Percentiles rank a stretch among this genome's conserved stretches.
Conservation (phyloP, 2,113 vertebrate genomes). For the Anseranas semipalmata region DNA sequence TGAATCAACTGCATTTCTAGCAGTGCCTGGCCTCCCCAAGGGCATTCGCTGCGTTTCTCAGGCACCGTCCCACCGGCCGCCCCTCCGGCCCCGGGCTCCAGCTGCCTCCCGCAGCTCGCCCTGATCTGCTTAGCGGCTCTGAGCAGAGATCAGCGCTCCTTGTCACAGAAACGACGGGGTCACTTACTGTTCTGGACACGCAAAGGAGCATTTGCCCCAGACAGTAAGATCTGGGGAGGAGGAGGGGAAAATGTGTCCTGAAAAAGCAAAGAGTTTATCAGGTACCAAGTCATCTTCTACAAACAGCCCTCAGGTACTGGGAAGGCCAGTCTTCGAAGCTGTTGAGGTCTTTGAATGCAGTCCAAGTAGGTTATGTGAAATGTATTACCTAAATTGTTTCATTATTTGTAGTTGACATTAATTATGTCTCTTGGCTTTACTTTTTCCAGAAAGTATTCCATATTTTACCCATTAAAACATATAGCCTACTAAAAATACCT, state of each 20-base stretch:
- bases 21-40: background rate
- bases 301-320: background rate
- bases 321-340: background rate
- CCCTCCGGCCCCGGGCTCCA: accelerated
- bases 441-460: background rate
- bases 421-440: background rate
- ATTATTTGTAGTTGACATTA: background rate
- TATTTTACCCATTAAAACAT: background rate
- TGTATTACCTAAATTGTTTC: background rate
- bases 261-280: background rate
- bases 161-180: background rate
- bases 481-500: background rate
- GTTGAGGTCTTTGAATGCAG: background rate
- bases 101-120: accelerated
- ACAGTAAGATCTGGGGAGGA: background rate
- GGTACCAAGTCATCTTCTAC: background rate
- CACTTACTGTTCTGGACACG: background rate
- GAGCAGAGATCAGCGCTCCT: accelerated
- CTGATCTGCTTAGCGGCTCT: background rate
- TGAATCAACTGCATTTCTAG: background rate
- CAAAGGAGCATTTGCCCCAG: background rate
- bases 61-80: accelerated
- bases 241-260: background rate
- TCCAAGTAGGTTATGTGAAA: background rate
- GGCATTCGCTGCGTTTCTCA: background rate